Base-by-base conservation (phyloP, 2,113 vertebrate species). In the Myrmophylax atrothorax region DNA sequence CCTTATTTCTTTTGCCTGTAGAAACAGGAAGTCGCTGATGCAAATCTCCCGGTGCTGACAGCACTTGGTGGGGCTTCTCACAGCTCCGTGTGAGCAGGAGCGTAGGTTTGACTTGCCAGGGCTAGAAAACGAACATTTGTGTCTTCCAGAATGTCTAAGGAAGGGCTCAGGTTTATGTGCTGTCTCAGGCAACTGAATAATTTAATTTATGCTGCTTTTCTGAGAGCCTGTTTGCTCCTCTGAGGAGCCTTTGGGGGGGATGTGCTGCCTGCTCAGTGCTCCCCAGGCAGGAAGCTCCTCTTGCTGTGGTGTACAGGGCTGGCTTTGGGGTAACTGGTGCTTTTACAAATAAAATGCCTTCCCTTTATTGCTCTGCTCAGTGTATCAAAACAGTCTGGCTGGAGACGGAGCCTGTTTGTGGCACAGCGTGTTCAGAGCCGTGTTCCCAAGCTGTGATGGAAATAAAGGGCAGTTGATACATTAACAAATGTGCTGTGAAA, bases 1-100 rank as follows among this genome's bases (percentile, higher is more conserved):
- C 91, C 80, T 35, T 69, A 66, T 73, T 69, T 72, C 75, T 75
- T 28, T 68, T 73, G 93, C 90, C 84, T n/a, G 87, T 35, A 22
- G 93, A 85, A 94, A 86, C 91, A 93, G 94, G 96, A 96, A 96
- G 94, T 74, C 6, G 77, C 93, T 87, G 93, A 94, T 95, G 95
- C 90, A 93, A 79, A 85, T 79, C 33, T 8, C 2, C 1, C 5
- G 87, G 28, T 49, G 89, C 94, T 82, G 96, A 81, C 91, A 87
- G 91, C 87, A 58, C 29, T 14, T 7, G 49, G 84, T 66, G 1
- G 35, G 74, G 70, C 89, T 69, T 10, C 35, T 6, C 46, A 23
- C 42, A 47, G 62, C 88, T 78, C 47, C 33, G 14, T 44, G 40
- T 12, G 85, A 76, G 25, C 91, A 37, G n/a, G 46, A 18, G 95